Percentiles rank a stretch among this genome's conserved stretches.
Conservation (phyloP, 1,140 invertebrate genomes). For the Trachelipus rathkii region DNA sequence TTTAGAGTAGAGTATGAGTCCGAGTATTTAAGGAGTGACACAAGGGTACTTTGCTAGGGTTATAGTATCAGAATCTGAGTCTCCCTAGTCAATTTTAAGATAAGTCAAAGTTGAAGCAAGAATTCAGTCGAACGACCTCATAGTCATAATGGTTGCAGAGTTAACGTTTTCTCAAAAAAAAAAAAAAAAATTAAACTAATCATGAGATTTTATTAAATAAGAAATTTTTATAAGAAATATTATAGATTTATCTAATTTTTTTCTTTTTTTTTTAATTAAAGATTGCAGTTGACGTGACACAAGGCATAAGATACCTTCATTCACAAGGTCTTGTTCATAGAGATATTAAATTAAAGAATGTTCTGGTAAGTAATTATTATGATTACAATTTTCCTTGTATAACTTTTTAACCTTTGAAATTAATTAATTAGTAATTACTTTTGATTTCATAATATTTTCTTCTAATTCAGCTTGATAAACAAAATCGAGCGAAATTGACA, state of each 20-base stretch:
- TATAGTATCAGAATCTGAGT: too few relatives aligned
- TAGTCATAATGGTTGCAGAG: too few relatives aligned
- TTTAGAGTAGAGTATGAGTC: too few relatives aligned
- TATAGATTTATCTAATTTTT: conserved; percentile 19
- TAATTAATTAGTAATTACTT: neutral
- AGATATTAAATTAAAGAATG: conserved; percentile 88
- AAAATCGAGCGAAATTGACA: conserved; percentile 74
- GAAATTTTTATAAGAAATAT: neutral
- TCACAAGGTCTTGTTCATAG: conserved; percentile 80
- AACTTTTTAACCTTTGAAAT: neutral
- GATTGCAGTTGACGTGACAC: conserved; percentile 76
- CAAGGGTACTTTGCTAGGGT: too few relatives aligned
- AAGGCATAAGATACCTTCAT: conserved; percentile 81
- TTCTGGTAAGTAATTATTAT: conserved; percentile 59
- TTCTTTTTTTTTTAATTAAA: conserved; percentile 51
- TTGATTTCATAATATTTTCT: conserved; percentile 1
- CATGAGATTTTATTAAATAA: neutral
- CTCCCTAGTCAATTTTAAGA: too few relatives aligned
- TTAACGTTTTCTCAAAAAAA: neutral
- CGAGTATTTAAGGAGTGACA: too few relatives aligned
- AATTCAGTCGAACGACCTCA: too few relatives aligned
- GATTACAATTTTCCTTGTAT: neutral
- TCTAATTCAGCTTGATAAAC: conserved; percentile 60
- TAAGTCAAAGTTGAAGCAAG: too few relatives aligned
- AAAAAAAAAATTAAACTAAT: neutral